Evolutionary conservation across 2,113 vertebrate genomes (phyloP).

Genomic region (Anoura caudifer): DNA sequence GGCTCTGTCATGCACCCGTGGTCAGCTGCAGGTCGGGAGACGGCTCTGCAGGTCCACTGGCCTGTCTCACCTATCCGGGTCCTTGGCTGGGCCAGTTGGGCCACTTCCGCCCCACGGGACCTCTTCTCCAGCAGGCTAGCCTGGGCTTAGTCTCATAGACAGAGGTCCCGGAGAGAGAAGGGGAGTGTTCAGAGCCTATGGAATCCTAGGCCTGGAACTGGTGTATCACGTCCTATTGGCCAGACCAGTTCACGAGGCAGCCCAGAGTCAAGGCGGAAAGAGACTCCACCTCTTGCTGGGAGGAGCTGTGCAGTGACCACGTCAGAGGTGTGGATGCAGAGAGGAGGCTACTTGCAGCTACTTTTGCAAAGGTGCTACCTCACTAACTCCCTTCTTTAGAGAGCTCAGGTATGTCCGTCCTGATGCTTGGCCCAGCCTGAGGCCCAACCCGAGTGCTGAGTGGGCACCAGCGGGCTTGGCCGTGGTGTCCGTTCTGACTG

Average conservation of each 20-base stretch:
- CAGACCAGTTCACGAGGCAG: not conserved
- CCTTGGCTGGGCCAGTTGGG: not conserved
- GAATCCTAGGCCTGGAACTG: not conserved
- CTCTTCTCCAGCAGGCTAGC: not conserved
- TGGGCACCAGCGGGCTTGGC: not conserved
- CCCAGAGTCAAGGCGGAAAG: not conserved
- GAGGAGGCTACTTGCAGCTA: not conserved
- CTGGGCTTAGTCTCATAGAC: not conserved
- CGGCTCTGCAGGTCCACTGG: not conserved
- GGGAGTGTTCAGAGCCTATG: no score
- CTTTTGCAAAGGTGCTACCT: not conserved
- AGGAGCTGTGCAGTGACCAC: not conserved
- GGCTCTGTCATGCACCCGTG: not conserved
- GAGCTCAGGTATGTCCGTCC: not conserved
- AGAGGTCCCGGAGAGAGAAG: not conserved
- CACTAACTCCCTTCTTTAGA: not conserved
- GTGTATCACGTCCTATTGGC: not conserved
- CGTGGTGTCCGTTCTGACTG: not conserved
- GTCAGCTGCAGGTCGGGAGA: not conserved
- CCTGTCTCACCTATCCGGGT: rapidly evolving
- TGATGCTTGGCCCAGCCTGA: not conserved
- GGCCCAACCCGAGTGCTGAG: not conserved
- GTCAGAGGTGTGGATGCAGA: not conserved
- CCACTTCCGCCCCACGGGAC: not conserved
- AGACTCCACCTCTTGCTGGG: not conserved